Base-by-base conservation (phyloP, 1,140 invertebrate genomes). In the Drosophila setifemur region DNA sequence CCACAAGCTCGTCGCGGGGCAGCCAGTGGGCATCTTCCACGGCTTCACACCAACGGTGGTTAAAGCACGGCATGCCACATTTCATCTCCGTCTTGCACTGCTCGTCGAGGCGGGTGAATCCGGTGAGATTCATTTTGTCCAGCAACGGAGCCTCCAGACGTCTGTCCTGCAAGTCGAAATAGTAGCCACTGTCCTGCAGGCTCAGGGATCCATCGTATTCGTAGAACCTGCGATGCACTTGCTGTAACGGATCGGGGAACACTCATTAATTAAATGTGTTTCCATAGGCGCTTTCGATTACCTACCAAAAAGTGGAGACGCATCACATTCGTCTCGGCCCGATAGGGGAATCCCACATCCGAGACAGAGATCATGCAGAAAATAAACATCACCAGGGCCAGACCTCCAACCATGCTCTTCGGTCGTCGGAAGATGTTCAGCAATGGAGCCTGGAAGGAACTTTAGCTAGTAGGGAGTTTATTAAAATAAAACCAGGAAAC, bases 311-410 rank as follows among this genome's bases (percentile, higher is more conserved):
- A 91, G 91, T 95, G 93, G 57, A 94, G 93, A 50, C 94, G 90
- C 90, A 95, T 93, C 7, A 94, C 94, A 26, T 94, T 93, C n/a
- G 93, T 93, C 29, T 94, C 92, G 2, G 92, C 92, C 49, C 93
- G 93, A 78, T 95, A 96, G 1, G 95, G 95, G 89, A 96, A 96
- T 31, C 95, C 95, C 33, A 95, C 82, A 1, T 94, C 93, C 4
- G 94, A 94, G 7, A 94, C 90, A 49, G 79, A 78, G 12, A 94
- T 91, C 60, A 94, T 58, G 93, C 91, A 95, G 76, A 93, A 93
- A 39, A 94, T 63, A 18, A 85, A 83, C 23, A 44, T 83, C 0
- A 94, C 78, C 1, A 93, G 72, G 3, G 91, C 91, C 25, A 90
- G 14, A 4, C 64, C 63, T 0, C 53, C 53, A 1, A 90, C 37